phyloP scores from a whole-genome alignment of 2,113 vertebrate genomes.

The Psettodes erumei region DNA sequence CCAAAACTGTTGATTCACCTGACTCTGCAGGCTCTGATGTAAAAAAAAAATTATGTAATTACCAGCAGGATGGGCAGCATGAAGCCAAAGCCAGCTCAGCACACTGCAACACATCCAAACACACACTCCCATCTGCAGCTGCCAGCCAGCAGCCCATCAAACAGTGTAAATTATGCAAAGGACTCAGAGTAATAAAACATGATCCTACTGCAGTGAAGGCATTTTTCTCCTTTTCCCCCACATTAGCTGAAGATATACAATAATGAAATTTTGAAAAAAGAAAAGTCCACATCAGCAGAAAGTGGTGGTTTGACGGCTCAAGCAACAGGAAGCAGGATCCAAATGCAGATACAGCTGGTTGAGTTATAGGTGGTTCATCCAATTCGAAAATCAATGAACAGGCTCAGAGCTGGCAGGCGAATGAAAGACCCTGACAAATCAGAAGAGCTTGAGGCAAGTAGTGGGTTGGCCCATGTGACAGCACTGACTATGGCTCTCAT shows the following conservation, averaged over 20 bases:
- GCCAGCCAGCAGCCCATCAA: slow-evolving; percentile 39
- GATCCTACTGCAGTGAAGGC: slow-evolving; percentile 21
- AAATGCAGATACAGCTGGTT: slow-evolving; percentile 14
- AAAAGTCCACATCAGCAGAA: slow-evolving; percentile 8
- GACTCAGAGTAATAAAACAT: slow-evolving; percentile 47
- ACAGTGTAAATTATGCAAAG: slow-evolving; percentile 45
- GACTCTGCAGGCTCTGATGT: slow-evolving; percentile 18
- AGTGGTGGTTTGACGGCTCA: slow-evolving; percentile 6
- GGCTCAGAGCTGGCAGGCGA: background rate
- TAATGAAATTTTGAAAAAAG: slow-evolving; percentile 5
- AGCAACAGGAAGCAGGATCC: background rate
- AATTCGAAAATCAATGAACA: slow-evolving; percentile 28
- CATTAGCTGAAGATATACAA: slow-evolving; percentile 21
- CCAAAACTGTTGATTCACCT: slow-evolving; percentile 11
- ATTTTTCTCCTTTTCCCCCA: slow-evolving; percentile 9
- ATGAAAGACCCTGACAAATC: background rate
- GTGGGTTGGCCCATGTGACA: background rate
- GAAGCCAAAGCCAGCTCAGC: slow-evolving; percentile 47
- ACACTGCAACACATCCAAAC: slow-evolving; percentile 36
- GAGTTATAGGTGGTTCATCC: slow-evolving; percentile 30
- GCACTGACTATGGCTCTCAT: background rate
- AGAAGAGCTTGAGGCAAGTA: background rate
- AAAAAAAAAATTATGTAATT: slow-evolving; percentile 38
- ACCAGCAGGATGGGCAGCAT: background rate
- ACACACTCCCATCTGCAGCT: slow-evolving; percentile 25